Conservation (phyloP, 2,888 invertebrate species). For the Papilio protenor region DNA sequence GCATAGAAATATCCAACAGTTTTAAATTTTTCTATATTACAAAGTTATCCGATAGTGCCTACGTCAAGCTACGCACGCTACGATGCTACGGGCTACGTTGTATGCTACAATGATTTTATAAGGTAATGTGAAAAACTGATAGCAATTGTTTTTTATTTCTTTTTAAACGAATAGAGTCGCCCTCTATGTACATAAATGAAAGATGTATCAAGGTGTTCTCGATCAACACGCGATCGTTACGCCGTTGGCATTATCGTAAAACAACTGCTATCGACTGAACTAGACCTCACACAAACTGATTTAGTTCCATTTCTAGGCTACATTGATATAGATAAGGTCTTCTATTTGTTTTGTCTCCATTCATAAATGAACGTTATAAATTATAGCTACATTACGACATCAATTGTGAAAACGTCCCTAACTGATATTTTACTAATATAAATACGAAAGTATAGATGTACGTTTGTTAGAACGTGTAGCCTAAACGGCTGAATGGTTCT, state of each 20-base stretch:
- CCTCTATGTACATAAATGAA: constrained; percentile 26
- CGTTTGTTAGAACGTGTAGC: too few relatives aligned
- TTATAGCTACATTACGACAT: too few relatives aligned
- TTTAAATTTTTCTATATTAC: not conserved
- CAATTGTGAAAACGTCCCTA: too few relatives aligned
- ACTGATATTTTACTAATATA: too few relatives aligned
- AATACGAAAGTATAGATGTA: too few relatives aligned
- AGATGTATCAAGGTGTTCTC: constrained; percentile 41
- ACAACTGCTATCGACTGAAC: constrained; percentile 49
- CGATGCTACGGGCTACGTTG: not conserved
- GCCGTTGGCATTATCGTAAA: constrained; percentile 38
- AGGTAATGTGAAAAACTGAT: not conserved
- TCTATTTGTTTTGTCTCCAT: not conserved
- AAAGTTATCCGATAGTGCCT: not conserved
- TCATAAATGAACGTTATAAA: too few relatives aligned
- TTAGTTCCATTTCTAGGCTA: constrained; percentile 43
- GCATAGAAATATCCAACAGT: not conserved
- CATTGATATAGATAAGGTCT: constrained; percentile 39
- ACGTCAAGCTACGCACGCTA: not conserved
- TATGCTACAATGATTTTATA: not conserved
- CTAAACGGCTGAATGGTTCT: too few relatives aligned
- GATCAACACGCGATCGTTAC: constrained; percentile 48
- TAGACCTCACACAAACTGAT: constrained; percentile 48
- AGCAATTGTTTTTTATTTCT: not conserved
- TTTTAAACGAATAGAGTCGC: not conserved